These are phyloP conservation scores for Perca flavescens DNA, from an alignment of 2,113 vertebrate species.

Conservation along the genomic window DNA sequence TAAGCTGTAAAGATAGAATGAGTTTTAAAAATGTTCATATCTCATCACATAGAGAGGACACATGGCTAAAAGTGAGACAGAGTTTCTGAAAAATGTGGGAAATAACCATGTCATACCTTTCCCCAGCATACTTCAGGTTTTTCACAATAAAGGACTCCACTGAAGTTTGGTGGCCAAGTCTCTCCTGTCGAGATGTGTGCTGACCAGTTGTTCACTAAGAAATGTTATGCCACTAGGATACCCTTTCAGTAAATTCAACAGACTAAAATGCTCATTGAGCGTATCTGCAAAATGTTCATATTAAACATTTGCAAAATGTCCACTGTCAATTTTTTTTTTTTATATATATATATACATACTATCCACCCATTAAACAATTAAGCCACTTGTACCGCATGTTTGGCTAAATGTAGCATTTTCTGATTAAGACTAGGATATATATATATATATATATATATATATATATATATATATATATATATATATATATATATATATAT, in stretches of 20 bases:
- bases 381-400: background rate
- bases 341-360: background rate
- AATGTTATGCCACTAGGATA: background rate
- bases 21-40: too few species aligned
- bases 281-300: background rate
- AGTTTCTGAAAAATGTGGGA: too few species aligned
- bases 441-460: too few species aligned
- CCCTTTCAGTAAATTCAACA: background rate
- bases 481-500: too few species aligned
- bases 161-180: background rate
- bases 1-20: background rate
- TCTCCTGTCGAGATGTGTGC: constrained; percentile 9
- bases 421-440: too few species aligned
- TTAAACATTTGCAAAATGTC: background rate
- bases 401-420: background rate
- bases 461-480: too few species aligned
- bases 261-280: background rate
- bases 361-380: background rate
- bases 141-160: constrained; percentile 36
- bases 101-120: constrained; percentile 49
- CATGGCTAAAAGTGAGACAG: too few species aligned
- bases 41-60: too few species aligned
- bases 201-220: too few species aligned
- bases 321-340: background rate
- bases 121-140: constrained; percentile 27